A percentile compares a stretch with the other conserved stretches of the same genome.
Evolutionary conservation across 1,140 invertebrate species (phyloP).

Genomic region (Phymorhynchus buccinoides): DNA sequence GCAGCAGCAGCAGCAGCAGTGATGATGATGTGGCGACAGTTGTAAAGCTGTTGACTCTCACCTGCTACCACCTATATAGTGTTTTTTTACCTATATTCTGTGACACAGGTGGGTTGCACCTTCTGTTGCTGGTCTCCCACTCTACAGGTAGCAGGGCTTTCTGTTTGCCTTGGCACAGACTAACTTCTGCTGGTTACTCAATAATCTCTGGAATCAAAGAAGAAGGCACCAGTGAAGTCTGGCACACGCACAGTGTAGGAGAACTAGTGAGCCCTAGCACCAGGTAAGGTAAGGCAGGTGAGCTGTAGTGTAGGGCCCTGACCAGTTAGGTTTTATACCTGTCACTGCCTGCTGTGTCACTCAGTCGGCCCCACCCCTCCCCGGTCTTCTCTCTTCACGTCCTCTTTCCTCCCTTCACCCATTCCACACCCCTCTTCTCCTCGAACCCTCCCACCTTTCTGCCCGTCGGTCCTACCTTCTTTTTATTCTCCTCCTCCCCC

Average conservation of each 20-base stretch:
- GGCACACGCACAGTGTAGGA: background rate
- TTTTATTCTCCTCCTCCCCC: constrained; percentile 38
- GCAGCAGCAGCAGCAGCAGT: background rate
- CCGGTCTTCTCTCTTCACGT: background rate
- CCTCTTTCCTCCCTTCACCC: background rate
- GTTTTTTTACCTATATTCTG: background rate
- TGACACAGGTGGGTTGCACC: background rate
- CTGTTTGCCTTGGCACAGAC: background rate
- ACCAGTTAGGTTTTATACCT: constrained; percentile 37
- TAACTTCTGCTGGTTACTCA: too few species aligned
- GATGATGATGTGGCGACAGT: background rate
- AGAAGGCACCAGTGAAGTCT: background rate
- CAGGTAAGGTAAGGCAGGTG: constrained; percentile 20
- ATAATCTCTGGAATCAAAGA: background rate
- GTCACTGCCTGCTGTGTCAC: constrained; percentile 31
- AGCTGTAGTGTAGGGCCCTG: constrained; percentile 33
- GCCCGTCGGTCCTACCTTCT: constrained; percentile 7
- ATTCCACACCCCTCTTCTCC: background rate
- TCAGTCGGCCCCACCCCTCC: background rate
- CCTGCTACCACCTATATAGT: constrained; percentile 23
- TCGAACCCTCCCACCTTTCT: background rate
- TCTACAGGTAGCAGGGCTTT: background rate
- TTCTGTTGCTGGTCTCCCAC: background rate
- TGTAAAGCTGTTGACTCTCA: background rate
- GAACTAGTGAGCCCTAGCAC: background rate